Percentiles rank a stretch among this genome's conserved stretches.
Evolutionary conservation across 2,113 vertebrate species (phyloP).

Genomic region (Mormyrus lacerda): DNA sequence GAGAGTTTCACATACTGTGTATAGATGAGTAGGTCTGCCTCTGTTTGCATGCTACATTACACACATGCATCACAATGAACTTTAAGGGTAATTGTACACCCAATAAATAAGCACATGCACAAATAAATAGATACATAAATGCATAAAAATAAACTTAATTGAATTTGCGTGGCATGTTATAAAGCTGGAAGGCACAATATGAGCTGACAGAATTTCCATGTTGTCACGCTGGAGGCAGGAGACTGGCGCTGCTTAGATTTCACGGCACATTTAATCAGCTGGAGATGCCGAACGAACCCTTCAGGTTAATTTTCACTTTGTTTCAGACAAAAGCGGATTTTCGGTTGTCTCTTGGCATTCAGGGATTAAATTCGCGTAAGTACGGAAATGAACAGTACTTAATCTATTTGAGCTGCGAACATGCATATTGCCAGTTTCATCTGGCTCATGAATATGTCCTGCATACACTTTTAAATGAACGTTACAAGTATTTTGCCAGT

Average conservation of each 20-base stretch:
- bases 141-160: background rate
- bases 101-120: background rate
- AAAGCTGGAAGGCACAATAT: background rate
- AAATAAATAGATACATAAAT: background rate
- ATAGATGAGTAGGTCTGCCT: background rate
- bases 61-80: background rate
- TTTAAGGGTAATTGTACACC: background rate
- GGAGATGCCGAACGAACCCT: background rate
- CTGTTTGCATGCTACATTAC: background rate
- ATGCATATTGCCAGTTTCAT: background rate
- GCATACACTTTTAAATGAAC: background rate
- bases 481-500: background rate
- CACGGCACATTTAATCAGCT: slow-evolving; percentile 7
- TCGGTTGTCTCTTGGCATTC: background rate
- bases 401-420: background rate
- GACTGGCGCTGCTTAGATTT: background rate
- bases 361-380: background rate
- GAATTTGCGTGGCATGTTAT: background rate
- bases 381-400: background rate
- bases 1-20: background rate
- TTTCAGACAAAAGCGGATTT: background rate
- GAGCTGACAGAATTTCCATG: background rate
- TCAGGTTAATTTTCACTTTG: background rate
- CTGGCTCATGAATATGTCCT: background rate
- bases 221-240: background rate